Evolutionary conservation across 2,113 vertebrate genomes (phyloP).

Genomic region (Dicerorhinus sumatrensis): DNA sequence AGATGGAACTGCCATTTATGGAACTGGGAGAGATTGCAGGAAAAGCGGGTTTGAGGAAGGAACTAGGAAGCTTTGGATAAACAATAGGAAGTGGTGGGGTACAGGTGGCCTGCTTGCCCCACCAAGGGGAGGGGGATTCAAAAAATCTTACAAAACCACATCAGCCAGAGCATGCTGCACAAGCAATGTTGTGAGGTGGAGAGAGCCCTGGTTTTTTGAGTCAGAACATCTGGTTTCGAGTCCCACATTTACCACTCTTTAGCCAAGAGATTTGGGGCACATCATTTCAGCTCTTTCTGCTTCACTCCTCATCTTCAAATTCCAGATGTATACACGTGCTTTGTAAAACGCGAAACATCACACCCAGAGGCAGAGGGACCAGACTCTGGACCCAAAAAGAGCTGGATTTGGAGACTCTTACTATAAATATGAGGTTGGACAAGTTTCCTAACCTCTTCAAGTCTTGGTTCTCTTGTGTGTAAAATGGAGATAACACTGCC

Average conservation of each 20-base stretch:
- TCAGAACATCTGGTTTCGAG: not conserved
- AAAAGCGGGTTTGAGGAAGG: not conserved
- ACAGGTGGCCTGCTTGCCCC: not conserved
- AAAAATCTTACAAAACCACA: not conserved
- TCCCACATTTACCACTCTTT: not conserved
- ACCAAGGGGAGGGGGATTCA: not conserved
- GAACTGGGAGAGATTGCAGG: not conserved
- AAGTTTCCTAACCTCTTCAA: not conserved
- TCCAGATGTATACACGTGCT: not conserved
- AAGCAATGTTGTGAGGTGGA: accelerated
- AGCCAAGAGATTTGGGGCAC: not conserved
- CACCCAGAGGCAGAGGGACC: not conserved
- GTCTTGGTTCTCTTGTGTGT: not conserved
- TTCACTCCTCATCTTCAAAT: not conserved
- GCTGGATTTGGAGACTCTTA: not conserved
- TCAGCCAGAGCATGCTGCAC: too few relatives aligned
- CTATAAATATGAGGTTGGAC: not conserved
- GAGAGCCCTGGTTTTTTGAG: not conserved
- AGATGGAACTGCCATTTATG: not conserved
- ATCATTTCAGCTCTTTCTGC: not conserved
- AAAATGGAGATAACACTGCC: not conserved
- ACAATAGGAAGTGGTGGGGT: not conserved
- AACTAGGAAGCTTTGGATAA: not conserved
- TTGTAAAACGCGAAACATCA: not conserved
- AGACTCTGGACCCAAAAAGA: not conserved